Conservation (phyloP, 1,140 invertebrate species). For the Bursaphelenchus mucronatus region DNA sequence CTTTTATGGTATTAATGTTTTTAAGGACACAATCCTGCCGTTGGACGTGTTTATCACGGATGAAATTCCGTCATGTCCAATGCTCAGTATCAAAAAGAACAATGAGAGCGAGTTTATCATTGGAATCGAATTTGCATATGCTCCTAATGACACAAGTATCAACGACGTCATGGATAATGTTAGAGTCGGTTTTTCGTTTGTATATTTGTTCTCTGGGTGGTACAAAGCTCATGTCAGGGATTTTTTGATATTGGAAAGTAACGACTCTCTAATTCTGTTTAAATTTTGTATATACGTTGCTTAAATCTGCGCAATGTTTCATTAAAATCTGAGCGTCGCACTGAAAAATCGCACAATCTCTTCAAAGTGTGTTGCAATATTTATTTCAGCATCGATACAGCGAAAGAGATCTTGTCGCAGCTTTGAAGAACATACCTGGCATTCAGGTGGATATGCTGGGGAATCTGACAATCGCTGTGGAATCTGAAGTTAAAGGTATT, state of each 20-base stretch:
- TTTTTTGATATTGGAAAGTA: too few relatives aligned
- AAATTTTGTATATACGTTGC: background rate
- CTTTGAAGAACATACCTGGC: background rate
- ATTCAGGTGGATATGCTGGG: too few relatives aligned
- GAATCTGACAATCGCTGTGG: too few relatives aligned
- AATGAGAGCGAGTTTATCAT: conserved; percentile 16
- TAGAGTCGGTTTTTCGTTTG: conserved; percentile 21
- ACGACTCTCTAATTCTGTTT: too few relatives aligned
- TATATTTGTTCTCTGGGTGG: too few relatives aligned
- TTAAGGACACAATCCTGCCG: conserved; percentile 37
- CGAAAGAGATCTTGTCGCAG: conserved; percentile 15
- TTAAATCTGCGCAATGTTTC: too few relatives aligned
- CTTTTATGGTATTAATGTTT: background rate
- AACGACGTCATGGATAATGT: conserved; percentile 40
- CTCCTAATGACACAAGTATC: conserved; percentile 34
- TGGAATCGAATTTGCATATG: conserved; percentile 36
- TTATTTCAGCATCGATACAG: conserved; percentile 30
- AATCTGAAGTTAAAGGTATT: too few relatives aligned
- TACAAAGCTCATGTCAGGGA: too few relatives aligned
- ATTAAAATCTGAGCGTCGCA: too few relatives aligned
- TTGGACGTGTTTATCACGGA: conserved; percentile 19
- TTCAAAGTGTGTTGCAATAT: too few relatives aligned
- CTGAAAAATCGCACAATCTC: too few relatives aligned
- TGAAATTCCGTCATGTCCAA: conserved; percentile 28
- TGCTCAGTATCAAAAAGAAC: conserved; percentile 30